These are phyloP conservation scores for Spilarctia lutea DNA, from an alignment of 2,888 invertebrate species.

Conservation along the genomic window DNA sequence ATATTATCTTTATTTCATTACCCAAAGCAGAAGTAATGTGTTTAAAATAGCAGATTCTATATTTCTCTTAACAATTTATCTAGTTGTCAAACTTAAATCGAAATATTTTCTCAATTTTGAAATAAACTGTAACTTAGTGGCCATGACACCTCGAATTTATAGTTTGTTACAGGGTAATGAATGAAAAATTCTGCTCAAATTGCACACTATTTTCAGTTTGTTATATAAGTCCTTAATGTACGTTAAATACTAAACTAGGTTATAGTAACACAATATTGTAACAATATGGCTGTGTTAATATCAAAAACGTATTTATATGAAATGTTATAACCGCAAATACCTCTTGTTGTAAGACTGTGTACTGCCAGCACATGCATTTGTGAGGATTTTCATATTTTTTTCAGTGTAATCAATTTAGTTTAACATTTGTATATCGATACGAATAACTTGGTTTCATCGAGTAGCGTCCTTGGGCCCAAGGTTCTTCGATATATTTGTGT, in stretches of 20 bases:
- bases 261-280: slow-evolving; percentile 59
- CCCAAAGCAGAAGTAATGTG: not conserved
- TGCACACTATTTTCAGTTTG: slow-evolving; percentile 57
- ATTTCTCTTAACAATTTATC: not conserved
- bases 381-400: slow-evolving; percentile 39
- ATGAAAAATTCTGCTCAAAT: slow-evolving; percentile 68
- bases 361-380: slow-evolving; percentile 69
- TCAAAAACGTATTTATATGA: slow-evolving; percentile 81
- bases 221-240: slow-evolving; percentile 54
- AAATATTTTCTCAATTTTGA: slow-evolving; percentile 20
- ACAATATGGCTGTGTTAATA: slow-evolving; percentile 85
- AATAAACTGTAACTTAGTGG: slow-evolving; percentile 50
- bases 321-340: slow-evolving; percentile 80
- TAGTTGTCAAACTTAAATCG: not conserved
- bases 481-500: not conserved
- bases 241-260: slow-evolving; percentile 55
- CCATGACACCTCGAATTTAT: slow-evolving; percentile 54
- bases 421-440: slow-evolving; percentile 5
- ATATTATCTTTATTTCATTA: not conserved
- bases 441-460: not conserved
- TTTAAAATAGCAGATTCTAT: not conserved
- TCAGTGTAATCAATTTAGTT: slow-evolving; percentile 4
- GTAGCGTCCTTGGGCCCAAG: not conserved
- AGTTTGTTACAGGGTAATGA: slow-evolving; percentile 68
- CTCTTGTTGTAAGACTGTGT: slow-evolving; percentile 81